Percentiles rank a stretch among this genome's conserved stretches.
Conservation (phyloP, 2,797 vertebrate genomes). For the Rhinichthys osculus region DNA sequence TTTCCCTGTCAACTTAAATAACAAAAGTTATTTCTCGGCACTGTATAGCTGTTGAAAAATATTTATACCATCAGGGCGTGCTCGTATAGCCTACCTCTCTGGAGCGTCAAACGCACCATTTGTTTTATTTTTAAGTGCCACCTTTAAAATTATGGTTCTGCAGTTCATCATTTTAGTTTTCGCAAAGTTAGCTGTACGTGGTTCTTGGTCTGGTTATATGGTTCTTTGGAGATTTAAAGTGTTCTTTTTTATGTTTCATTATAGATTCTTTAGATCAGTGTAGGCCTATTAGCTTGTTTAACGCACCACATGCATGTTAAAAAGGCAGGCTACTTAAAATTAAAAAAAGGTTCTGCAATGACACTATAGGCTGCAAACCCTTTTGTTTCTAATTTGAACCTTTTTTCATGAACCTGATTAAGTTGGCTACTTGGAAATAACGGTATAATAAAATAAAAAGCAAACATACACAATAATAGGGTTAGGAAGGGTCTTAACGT, state of each 20-base stretch:
- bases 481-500: conserved; percentile 12
- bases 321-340: not conserved
- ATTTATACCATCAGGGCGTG: not conserved
- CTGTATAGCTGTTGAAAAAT: conserved; percentile 1
- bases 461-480: not conserved
- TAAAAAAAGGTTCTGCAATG: not conserved
- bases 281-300: not conserved
- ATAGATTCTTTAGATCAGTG: not conserved
- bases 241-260: not conserved
- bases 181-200: not conserved
- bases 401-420: not conserved
- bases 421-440: conserved; percentile 9
- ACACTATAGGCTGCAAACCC: not conserved
- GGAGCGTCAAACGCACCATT: not conserved
- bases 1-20: conserved; percentile 9
- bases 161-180: not conserved
- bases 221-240: not conserved
- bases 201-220: not conserved
- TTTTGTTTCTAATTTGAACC: not conserved
- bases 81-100: not conserved
- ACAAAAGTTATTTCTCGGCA: not conserved
- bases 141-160: not conserved
- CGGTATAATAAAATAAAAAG: not conserved
- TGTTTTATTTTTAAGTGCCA: not conserved
- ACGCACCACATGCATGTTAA: not conserved